Conservation (phyloP, 2,888 invertebrate genomes). For the Caenorhabditis zanzibari region DNA sequence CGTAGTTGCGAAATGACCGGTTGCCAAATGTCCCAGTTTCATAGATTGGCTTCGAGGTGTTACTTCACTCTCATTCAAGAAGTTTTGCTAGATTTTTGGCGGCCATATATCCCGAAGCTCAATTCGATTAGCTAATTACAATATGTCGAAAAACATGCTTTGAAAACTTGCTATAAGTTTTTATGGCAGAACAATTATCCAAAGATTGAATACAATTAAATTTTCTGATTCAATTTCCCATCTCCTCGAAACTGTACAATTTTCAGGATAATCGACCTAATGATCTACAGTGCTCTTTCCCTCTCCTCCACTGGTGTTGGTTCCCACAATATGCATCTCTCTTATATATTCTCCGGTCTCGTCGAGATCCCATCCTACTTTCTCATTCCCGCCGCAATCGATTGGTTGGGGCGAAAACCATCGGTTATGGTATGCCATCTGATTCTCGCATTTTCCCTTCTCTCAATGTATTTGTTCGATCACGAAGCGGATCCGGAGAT, state of each 20-base stretch:
- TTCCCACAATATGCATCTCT: conserved; percentile 71
- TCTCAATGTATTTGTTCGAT: conserved; percentile 66
- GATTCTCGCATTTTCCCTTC: conserved; percentile 60
- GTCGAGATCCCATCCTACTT: conserved; percentile 78
- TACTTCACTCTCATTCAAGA: no score
- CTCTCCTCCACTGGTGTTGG: conserved; percentile 72
- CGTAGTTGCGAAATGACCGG: no score
- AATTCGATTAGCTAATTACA: no score
- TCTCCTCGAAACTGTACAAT: background rate
- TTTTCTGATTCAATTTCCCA: no score
- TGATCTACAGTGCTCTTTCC: conserved; percentile 78
- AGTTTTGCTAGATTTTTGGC: no score
- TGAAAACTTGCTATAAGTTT: no score
- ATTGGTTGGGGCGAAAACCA: conserved; percentile 71
- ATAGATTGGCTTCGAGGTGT: no score
- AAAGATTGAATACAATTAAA: no score
- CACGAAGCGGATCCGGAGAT: conserved; percentile 56
- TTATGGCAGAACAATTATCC: no score
- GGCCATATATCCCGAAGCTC: no score
- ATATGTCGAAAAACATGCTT: no score
- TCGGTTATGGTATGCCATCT: conserved; percentile 65
- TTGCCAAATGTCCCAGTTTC: no score
- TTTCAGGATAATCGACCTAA: conserved; percentile 69
- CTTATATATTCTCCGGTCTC: conserved; percentile 75
- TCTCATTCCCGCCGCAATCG: conserved; percentile 73